Evolutionary conservation across 2,113 vertebrate genomes (phyloP), one percentile per base, ranked within the genome.

Genomic region (Eubucco bourcierii): DNA sequence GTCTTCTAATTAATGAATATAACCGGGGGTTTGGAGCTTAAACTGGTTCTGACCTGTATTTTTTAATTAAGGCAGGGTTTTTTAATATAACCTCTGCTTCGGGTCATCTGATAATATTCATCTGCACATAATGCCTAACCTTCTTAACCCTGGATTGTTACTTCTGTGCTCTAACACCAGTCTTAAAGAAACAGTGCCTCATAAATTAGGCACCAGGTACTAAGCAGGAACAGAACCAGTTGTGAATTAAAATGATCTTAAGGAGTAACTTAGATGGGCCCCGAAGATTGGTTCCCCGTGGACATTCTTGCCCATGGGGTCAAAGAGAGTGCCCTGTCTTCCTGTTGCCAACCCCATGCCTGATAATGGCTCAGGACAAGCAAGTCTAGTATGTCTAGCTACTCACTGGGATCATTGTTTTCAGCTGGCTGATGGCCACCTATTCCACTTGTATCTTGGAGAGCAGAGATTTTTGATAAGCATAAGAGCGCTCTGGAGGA

Each of bases 61-160:
- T 96, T 97, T 96, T 97, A 96, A 97, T 95, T 94, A 96, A 95
- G 84, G 78, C 70, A 6, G 44, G 44, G 15, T 86, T 90, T 96
- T 91, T 95, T 91, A 96, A 95, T 96, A 33, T 71, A 88, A 60
- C 64, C 87, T 63, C 74, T 80, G 93, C 95, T 94, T 56, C 15
- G 3, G 93, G 97, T 97, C 93, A 83, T 97, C 94, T 94, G 87
- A 17, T 73, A 84, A 84, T 86, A 13, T 61, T 88, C 46, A 93
- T 95, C 80, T 88, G 90, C 84, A 93, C 29, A 3, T 46, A 50
- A 79, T 39, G 50, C 68, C 90, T 78, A 53, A 78, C 86, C 91
- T 86, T 27, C 79, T 94, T 95, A 93, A 95, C 93, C 84, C 77
- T 63, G 3, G 2, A 2, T 55, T 55, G 80, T 21, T 88, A 64